Conservation (phyloP, 2,888 invertebrate genomes). For the Plagiodera versicolora region DNA sequence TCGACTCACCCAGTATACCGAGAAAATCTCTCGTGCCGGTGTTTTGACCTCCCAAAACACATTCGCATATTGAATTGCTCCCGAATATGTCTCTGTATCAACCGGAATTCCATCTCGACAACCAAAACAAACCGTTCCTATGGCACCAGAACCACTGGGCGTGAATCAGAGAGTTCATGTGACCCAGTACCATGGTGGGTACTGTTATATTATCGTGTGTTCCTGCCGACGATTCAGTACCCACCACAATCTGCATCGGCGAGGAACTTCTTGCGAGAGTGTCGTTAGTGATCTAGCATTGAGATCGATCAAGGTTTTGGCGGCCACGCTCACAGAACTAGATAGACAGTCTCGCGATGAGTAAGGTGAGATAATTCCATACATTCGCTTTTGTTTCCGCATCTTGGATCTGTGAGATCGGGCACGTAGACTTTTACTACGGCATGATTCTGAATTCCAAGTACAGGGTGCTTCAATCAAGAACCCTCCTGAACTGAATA, state of each 20-base stretch:
- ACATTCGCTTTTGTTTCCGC: conserved; percentile 13
- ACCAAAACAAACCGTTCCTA: conserved; percentile 5
- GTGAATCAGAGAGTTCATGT: conserved; percentile 24
- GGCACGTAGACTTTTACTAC: conserved; percentile 25
- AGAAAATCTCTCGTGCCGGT: too few species aligned
- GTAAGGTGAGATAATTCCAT: conserved; percentile 28
- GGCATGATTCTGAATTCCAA: too few species aligned
- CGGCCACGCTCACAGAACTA: conserved; percentile 4
- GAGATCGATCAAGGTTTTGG: conserved; percentile 20
- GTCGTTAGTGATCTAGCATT: conserved; percentile 24
- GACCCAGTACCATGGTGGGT: conserved; percentile 35
- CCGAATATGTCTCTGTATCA: too few species aligned
- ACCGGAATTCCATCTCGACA: not conserved
- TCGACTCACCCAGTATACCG: too few species aligned
- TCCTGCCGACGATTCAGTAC: conserved; percentile 29
- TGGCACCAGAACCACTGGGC: conserved; percentile 10
- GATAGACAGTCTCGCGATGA: conserved; percentile 22
- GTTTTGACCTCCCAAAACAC: too few species aligned
- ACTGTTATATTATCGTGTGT: conserved; percentile 37
- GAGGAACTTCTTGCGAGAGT: conserved; percentile 17
- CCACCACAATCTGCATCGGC: conserved; percentile 20
- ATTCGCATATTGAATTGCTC: too few species aligned
- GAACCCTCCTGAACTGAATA: too few species aligned
- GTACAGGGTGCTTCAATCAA: too few species aligned
- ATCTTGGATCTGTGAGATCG: conserved; percentile 17